A percentile compares a stretch with the other conserved stretches of the same genome.
Conservation (phyloP, 2,888 invertebrate species). For the Lapara coniferarum region DNA sequence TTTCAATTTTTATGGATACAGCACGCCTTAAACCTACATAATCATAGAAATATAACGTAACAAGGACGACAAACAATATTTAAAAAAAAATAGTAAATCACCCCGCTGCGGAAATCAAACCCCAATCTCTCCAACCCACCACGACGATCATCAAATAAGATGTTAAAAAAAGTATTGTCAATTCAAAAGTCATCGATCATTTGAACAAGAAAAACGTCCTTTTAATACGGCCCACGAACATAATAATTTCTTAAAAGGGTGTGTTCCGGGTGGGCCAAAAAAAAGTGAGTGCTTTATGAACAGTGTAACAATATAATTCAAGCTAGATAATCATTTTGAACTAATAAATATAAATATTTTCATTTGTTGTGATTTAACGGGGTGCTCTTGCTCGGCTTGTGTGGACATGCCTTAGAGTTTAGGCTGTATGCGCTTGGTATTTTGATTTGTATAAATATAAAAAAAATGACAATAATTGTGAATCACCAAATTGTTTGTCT, state of each 20-base stretch:
- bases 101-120: constrained; percentile 16
- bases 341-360: constrained; percentile 79
- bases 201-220: background rate
- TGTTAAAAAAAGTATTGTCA: constrained; percentile 12
- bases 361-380: constrained; percentile 74
- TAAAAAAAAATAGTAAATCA: background rate
- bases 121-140: background rate
- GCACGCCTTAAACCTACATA: too few species aligned
- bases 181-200: constrained; percentile 18
- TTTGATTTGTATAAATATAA: too few species aligned
- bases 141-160: background rate
- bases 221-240: constrained; percentile 16
- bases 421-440: background rate
- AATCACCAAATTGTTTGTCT: too few species aligned
- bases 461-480: too few species aligned
- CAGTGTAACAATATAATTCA: constrained; percentile 73
- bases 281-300: constrained; percentile 64
- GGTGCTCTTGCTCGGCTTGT: constrained; percentile 31
- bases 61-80: background rate
- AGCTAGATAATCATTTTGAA: constrained; percentile 62
- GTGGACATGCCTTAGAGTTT: background rate
- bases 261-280: constrained; percentile 64
- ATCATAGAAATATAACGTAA: background rate
- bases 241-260: constrained; percentile 21
- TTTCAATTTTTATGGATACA: too few species aligned